These are phyloP conservation scores for Jacana jacana DNA, from an alignment of 2,113 vertebrate genomes.

Conservation along the genomic window DNA sequence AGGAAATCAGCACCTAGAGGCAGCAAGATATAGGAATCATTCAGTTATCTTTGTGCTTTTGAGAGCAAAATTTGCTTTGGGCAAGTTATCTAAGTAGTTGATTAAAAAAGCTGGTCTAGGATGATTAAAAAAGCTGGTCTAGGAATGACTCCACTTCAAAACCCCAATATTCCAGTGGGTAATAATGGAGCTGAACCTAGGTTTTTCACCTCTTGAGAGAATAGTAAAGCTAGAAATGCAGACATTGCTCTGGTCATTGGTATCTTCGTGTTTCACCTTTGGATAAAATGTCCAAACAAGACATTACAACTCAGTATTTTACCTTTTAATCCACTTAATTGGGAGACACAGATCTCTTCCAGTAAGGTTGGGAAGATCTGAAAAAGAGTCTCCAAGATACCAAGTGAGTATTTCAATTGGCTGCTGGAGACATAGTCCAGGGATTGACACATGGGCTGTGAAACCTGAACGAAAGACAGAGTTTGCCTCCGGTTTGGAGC, in stretches of 20 bases:
- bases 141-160: no score
- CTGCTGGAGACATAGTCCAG: neutral
- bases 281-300: neutral
- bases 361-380: neutral
- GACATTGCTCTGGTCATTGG: neutral
- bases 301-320: neutral
- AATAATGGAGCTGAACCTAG: neutral
- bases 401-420: neutral
- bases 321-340: neutral
- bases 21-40: neutral
- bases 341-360: neutral
- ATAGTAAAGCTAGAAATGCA: neutral
- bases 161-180: neutral
- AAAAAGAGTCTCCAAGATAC: neutral
- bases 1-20: neutral
- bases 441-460: neutral
- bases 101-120: neutral
- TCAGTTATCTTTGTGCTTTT: neutral
- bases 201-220: neutral
- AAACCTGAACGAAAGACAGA: neutral
- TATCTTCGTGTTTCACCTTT: neutral
- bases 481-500: neutral
- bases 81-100: neutral
- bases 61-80: neutral
- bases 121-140: neutral